phyloP scores from a whole-genome alignment of 2,113 vertebrate genomes.

The Oceanodroma tethys region DNA sequence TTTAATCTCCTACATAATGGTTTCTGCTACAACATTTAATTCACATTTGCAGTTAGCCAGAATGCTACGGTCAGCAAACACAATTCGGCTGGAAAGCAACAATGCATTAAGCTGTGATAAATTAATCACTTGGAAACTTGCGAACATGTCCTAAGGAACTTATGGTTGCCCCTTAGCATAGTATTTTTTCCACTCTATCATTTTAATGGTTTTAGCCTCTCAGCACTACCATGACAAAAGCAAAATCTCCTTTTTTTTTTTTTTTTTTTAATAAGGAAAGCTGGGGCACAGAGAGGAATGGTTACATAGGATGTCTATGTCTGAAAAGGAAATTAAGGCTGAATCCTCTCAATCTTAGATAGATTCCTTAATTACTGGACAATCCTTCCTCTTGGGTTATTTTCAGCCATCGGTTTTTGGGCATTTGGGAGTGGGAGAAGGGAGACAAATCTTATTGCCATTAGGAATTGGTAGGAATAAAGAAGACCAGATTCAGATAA shows the following conservation, averaged over 20 bases:
- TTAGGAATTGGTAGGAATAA: conserved; percentile 5
- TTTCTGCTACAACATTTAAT: neutral
- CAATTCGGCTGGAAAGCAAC: neutral
- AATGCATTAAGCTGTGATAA: conserved; percentile 23
- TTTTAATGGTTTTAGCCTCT: conserved; percentile 27
- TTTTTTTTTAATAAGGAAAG: neutral
- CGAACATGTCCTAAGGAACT: conserved; percentile 15
- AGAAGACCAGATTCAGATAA: conserved; percentile 6
- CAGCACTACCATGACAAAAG: neutral
- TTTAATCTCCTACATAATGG: neutral
- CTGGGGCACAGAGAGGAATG: neutral
- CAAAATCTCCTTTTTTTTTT: neutral
- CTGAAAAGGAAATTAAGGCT: neutral
- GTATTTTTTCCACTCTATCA: neutral
- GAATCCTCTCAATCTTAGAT: neutral
- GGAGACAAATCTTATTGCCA: neutral
- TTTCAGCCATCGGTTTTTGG: neutral
- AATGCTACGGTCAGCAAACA: neutral
- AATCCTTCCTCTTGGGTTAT: neutral
- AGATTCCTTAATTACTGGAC: neutral
- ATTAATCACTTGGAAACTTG: conserved; percentile 53
- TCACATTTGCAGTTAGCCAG: conserved; percentile 12
- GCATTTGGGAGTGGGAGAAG: neutral
- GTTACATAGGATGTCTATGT: neutral
- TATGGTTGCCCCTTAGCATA: neutral